Evolutionary conservation across 2,888 invertebrate genomes (phyloP), one percentile per base, ranked within the genome.

Genomic region (Odontocolon sp.): DNA sequence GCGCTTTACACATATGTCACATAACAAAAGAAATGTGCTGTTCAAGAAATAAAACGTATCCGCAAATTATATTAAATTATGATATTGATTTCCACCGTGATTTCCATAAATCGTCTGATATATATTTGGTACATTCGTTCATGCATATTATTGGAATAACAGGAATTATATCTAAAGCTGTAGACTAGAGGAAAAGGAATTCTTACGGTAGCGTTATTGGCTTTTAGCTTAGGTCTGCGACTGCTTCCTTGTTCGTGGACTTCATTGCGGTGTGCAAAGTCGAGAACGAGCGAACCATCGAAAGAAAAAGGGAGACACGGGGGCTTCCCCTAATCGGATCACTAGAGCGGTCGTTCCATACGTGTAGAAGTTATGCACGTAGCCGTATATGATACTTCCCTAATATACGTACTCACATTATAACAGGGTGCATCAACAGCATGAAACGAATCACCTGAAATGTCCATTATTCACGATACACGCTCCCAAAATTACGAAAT

Each of bases 311-410:
- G 67, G 56, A 56, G 57, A 56, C 66, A 61, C 28, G 68, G 47
- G 81, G 85, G 84, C 81, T 85, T 84, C 83, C 61, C 70, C 64
- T 84, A 83, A 85, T 83, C 76, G 77, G 82, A 85, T 85, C 81
- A 80, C 23, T 66, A 70, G 59, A 56, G 61, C 67, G 63, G 71
- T 63, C 67, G 57, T 76, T 50, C 16, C 38, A 40, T 33, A 11
- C 28, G 21, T 71, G 54, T 47, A 54, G 47, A 1, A 67, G 71
- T 77, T 77, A 68, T 71, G 71, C 42, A 57, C 66, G 38, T 67
- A 45, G 47, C 33, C 59, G 42, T 16, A 9, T 45, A 16, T 59
- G 61, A 67, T 63, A 52, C 40, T 14, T n/a, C 9, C 18, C 57
- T 16, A 16, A 56, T 18, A 26, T 28, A 47, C 11, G 59, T 11